These are phyloP conservation scores for Lota lota DNA, from an alignment of 2,113 vertebrate genomes.

Conservation along the genomic window DNA sequence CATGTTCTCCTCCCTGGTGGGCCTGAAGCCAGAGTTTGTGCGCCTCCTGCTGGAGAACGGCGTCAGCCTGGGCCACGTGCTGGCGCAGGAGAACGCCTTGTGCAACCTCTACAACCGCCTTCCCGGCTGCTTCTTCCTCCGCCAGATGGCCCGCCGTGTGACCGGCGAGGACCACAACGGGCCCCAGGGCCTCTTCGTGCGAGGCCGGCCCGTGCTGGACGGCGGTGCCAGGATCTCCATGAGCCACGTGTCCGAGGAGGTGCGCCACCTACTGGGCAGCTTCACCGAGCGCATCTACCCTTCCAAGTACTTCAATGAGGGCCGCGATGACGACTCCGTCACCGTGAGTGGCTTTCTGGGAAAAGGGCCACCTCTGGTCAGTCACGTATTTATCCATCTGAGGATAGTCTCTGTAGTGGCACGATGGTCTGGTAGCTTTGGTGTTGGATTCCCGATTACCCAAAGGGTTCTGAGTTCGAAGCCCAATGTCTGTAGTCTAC, in stretches of 20 bases:
- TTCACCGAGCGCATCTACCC: constrained; percentile 83
- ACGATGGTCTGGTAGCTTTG: too few relatives aligned
- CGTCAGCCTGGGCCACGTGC: constrained; percentile 81
- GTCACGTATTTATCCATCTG: neutral
- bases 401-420: too few relatives aligned
- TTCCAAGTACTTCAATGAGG: constrained; percentile 11
- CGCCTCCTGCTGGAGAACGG: constrained; percentile 91
- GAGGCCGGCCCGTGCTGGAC: neutral
- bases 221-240: constrained; percentile 60
- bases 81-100: constrained; percentile 75
- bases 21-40: constrained; percentile 89
- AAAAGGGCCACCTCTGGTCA: neutral
- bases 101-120: constrained; percentile 81
- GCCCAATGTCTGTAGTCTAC: too few relatives aligned
- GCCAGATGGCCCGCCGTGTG: constrained; percentile 80
- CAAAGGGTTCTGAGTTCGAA: too few relatives aligned
- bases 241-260: constrained; percentile 81
- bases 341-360: constrained; percentile 46
- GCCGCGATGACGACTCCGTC: constrained; percentile 18
- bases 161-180: constrained; percentile 44
- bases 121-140: constrained; percentile 80
- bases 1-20: constrained; percentile 86
- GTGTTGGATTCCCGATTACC: too few relatives aligned
- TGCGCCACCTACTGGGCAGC: constrained; percentile 83
- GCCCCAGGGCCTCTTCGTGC: constrained; percentile 9